These are phyloP conservation scores for Limenitis camilla DNA, from an alignment of 2,888 invertebrate genomes.

Conservation along the genomic window DNA sequence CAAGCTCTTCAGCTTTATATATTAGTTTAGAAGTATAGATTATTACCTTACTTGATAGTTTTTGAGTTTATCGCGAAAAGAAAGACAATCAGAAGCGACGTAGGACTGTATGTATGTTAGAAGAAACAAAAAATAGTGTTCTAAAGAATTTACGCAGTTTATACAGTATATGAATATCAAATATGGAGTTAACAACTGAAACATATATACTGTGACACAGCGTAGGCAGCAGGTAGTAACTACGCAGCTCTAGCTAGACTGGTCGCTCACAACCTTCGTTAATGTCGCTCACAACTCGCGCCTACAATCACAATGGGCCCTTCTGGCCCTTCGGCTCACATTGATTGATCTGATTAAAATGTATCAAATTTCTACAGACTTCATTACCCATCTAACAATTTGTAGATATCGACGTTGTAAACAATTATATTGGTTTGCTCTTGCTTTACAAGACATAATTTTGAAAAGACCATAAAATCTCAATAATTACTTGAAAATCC, in stretches of 20 bases:
- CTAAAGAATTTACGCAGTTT: no score
- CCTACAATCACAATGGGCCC: constrained; percentile 55
- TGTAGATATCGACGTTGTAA: neutral
- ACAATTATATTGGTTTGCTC: neutral
- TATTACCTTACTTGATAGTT: no score
- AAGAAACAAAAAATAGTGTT: no score
- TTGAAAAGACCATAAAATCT: no score
- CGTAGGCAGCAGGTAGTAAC: constrained; percentile 21
- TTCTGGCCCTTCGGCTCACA: constrained; percentile 32
- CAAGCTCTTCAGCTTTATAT: no score
- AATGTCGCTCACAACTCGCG: constrained; percentile 65
- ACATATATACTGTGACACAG: constrained; percentile 12
- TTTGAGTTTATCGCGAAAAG: no score
- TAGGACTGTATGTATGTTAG: no score
- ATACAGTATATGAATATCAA: no score
- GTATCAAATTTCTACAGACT: constrained; percentile 18
- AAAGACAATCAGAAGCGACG: no score
- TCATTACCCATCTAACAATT: constrained; percentile 16
- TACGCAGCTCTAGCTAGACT: constrained; percentile 35
- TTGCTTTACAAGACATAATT: no score
- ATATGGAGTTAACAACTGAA: constrained; percentile 7
- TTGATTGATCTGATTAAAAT: constrained; percentile 50
- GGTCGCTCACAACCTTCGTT: constrained; percentile 59
- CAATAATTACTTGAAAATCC: no score
- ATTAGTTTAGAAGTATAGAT: no score